Percentiles rank a stretch among this genome's conserved stretches.
These are phyloP conservation scores for Daphoenositta chrysoptera DNA, from an alignment of 2,113 vertebrate species.

Conservation along the genomic window DNA sequence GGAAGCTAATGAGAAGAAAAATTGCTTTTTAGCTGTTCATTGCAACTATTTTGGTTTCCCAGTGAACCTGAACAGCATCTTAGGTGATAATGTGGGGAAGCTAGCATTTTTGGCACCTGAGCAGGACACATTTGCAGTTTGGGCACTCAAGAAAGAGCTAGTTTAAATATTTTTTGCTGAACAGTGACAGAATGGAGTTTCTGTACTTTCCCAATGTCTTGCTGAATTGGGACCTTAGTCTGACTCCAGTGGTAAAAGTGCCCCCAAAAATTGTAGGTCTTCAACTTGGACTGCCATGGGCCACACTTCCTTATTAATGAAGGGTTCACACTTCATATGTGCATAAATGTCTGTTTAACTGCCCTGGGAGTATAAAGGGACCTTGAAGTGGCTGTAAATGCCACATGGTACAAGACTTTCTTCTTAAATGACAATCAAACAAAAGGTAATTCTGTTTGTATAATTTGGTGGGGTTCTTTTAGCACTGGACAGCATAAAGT, in stretches of 20 bases:
- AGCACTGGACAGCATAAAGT: neutral
- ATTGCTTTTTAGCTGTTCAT: constrained; percentile 32
- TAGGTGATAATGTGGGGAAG: constrained; percentile 7
- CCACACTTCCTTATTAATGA: neutral
- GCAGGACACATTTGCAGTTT: neutral
- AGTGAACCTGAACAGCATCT: constrained; percentile 24
- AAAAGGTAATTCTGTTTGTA: neutral
- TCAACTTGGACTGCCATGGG: neutral
- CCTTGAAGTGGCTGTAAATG: neutral
- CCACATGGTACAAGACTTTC: neutral
- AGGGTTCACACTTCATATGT: neutral
- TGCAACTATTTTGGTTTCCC: constrained; percentile 30
- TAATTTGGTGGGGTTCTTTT: neutral
- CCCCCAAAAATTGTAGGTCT: neutral
- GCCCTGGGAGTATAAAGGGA: neutral
- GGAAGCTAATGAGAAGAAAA: constrained; percentile 59
- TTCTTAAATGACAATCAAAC: neutral
- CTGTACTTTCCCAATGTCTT: neutral
- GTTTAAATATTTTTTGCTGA: neutral
- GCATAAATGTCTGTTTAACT: neutral
- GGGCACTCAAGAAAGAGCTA: neutral
- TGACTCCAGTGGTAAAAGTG: neutral
- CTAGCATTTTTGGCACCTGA: neutral
- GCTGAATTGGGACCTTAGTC: neutral
- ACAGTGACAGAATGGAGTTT: neutral